phyloP scores from a whole-genome alignment of 2,113 vertebrate species.

The Variabilichromis moorii region DNA sequence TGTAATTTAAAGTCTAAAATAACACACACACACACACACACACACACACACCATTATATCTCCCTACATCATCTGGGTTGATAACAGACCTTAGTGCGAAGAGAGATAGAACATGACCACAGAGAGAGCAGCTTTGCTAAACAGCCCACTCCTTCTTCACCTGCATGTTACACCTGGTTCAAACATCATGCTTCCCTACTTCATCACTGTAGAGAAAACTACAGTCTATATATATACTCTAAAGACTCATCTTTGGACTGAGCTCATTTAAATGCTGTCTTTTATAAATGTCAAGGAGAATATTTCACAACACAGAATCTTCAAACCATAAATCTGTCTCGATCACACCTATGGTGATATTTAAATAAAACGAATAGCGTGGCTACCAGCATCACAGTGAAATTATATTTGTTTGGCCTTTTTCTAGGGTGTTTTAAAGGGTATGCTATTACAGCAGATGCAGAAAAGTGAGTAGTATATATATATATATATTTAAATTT shows the following conservation, averaged over 20 bases:
- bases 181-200: conserved; percentile 13
- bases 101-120: conserved; percentile 9
- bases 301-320: conserved; percentile 46
- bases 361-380: conserved; percentile 44
- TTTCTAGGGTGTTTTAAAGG: conserved; percentile 47
- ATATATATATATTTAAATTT: not conserved
- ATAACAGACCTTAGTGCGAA: conserved; percentile 46
- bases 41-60: conserved; percentile 8
- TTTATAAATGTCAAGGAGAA: conserved; percentile 64
- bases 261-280: conserved; percentile 49
- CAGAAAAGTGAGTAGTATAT: conserved; percentile 11
- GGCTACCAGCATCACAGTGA: conserved; percentile 16
- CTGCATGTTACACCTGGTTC: conserved; percentile 4
- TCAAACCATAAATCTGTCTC: conserved; percentile 49
- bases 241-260: conserved; percentile 20
- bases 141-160: conserved; percentile 15
- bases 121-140: conserved; percentile 6
- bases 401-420: conserved; percentile 63
- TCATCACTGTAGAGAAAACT: conserved; percentile 14
- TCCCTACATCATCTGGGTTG: conserved; percentile 47
- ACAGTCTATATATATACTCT: not conserved
- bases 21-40: not conserved
- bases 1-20: conserved; percentile 17
- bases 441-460: conserved; percentile 26
- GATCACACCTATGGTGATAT: conserved; percentile 56